Evolutionary conservation across 30 jellyfish, hydroid and myxozoan genomes (phyloP), one percentile per base, ranked within the genome.

Genomic region (Rhopilema esculentum): DNA sequence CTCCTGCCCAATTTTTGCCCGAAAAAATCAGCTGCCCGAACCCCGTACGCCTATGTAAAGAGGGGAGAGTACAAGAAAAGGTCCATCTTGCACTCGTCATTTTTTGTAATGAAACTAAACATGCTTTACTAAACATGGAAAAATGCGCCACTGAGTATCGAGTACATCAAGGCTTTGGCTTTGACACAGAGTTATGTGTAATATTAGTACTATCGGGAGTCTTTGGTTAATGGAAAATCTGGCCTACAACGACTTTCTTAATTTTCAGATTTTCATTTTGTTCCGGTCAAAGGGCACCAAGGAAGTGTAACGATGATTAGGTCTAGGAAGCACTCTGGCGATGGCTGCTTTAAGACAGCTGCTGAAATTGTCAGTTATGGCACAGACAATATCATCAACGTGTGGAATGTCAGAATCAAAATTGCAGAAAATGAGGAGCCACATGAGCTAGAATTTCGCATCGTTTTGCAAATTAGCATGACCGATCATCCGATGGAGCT

Each of bases 321-420:
- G 33, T 71, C 95, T 15, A 75, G 85, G 26, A 65, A 84, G 66
- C 27, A 51, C 21, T 20, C 15, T 15, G 73, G 74, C 64, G 50
- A 17, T 17, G 80, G 64, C 24, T 4, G 22, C 8, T 31, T 1
- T 33, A 75, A 20, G 23, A 1, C 57, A 4, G 16, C 15, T 4
- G 91, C 85, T n/a, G 77, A 86, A 22, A 8, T 86, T 49, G 40
- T 77, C 16, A 86, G 95, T 49, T 86, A n/a, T 23, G 89, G 81
- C 26, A 21, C 89, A 7, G 95, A 86, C 69, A 76, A 86, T 26
- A 48, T 49, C 19, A 65, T 86, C 24, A n/a, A 62, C 65, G 22
- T 77, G 16, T 86, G 95, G 95, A 40, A 0, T n/a, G 51, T 86
- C 16, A 4, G 29, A 1, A 29, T 49, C 22, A 25, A 32, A 0